A percentile compares a stretch with the other conserved stretches of the same genome.
These are phyloP conservation scores for Tineola bisselliella DNA, from an alignment of 2,888 invertebrate species.

Conservation along the genomic window DNA sequence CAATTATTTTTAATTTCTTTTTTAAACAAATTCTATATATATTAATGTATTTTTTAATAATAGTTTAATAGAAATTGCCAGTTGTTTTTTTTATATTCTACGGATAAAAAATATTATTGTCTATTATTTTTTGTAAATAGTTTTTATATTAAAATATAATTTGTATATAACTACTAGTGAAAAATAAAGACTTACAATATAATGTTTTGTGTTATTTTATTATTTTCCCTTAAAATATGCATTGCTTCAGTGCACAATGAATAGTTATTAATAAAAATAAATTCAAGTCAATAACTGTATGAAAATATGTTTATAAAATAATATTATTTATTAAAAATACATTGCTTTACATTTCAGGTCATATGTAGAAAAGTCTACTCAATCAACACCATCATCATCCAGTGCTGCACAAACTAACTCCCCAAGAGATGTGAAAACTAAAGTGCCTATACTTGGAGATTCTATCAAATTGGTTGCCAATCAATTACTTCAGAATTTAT, in stretches of 20 bases:
- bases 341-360: slow-evolving; percentile 10
- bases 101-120: too few species aligned
- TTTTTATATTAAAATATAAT: not conserved
- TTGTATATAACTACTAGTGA: too few species aligned
- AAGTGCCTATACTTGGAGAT: slow-evolving; percentile 58
- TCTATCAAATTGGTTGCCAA: slow-evolving; percentile 68
- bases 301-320: not conserved
- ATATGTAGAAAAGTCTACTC: not conserved
- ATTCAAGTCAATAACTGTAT: too few species aligned
- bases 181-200: too few species aligned
- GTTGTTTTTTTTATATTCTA: too few species aligned
- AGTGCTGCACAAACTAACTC: slow-evolving; percentile 18
- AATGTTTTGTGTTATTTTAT: too few species aligned
- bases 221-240: too few species aligned
- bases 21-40: not conserved
- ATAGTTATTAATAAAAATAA: too few species aligned
- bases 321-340: not conserved
- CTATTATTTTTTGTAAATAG: too few species aligned
- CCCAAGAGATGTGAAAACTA: slow-evolving; percentile 47
- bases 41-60: not conserved
- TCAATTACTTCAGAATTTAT: slow-evolving; percentile 61
- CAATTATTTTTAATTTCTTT: not conserved
- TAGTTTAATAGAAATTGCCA: too few species aligned
- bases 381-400: not conserved
- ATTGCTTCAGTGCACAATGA: too few species aligned